Base-by-base conservation (phyloP, 37 sponge, comb jelly and placozoan genomes). In the Corticium candelabrum region DNA sequence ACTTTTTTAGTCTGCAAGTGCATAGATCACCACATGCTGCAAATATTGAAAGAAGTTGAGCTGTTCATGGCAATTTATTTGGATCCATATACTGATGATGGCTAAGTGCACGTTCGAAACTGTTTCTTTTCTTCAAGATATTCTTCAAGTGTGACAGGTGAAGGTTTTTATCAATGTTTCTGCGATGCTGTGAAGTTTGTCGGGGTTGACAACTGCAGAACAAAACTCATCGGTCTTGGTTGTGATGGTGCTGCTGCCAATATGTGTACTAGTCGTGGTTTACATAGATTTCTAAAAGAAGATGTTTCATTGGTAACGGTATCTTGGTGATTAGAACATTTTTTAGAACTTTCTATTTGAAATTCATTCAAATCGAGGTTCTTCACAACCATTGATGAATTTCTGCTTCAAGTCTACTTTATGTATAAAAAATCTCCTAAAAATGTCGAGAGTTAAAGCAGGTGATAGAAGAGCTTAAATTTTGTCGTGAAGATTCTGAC, bases 281-380 rank as follows among this genome's bases (percentile, higher is more conserved):
- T 86, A 74, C 82, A 33, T 34, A 87, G 90, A 5, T 41, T 72
- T 5, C 50, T 50, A 5, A 3, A 68, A 74, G 3, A 39, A 40
- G 75, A 76, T 37, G 41, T 68, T 70, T 87, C 81, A 41, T 90
- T 87, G 91, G 34, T 84, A 37, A 37, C 84, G 4, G 72, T 69
- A 11, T 70, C 78, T 35, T 90, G 85, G 90, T 90, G 87, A 67
- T 37, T 90, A 37, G 82, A 82, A 30, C 90, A 90, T 78, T 30
- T 82, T 37, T 67, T 90, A 7, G 82, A 90, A 79, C 75, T 86
- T 38, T 37, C 90, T 21, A 29, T 90, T 35, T 86, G 82, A 38
- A 87, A 87, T 84, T 82, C 87, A 73, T 57, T 84, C 11, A 73
- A 77, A 38, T 34, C 37, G 3, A 79, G 85, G 3, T 74, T 82